phyloP scores from a whole-genome alignment of 2,797 vertebrate genomes.

The Enteromius thamalakanensis region DNA sequence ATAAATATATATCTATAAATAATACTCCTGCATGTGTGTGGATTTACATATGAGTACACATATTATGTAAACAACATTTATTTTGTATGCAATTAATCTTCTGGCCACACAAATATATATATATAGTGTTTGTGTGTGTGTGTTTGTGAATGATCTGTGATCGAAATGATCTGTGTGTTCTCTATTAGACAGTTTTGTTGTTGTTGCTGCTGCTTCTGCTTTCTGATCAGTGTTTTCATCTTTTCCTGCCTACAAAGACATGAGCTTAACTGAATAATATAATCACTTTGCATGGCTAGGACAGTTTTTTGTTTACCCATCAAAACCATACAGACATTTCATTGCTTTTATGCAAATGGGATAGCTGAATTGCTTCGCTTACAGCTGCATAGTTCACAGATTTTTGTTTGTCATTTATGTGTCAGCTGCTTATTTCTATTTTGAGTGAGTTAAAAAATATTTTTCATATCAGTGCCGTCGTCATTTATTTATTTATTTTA shows the following conservation, averaged over 20 bases:
- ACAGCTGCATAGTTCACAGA: not conserved
- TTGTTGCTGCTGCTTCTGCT: not conserved
- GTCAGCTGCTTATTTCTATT: not conserved
- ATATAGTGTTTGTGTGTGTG: too few relatives aligned
- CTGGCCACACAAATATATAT: not conserved
- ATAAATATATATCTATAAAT: too few relatives aligned
- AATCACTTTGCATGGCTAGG: constrained; percentile 3
- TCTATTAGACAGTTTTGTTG: not conserved
- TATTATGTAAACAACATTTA: too few relatives aligned
- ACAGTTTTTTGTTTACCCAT: constrained; percentile 17
- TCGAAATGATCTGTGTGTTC: not conserved
- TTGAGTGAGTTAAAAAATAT: not conserved
- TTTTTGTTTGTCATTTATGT: not conserved
- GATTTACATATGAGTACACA: too few relatives aligned
- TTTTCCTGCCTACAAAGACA: not conserved
- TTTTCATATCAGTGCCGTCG: not conserved
- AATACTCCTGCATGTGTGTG: too few relatives aligned
- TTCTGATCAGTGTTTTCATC: not conserved
- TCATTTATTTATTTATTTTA: not conserved
- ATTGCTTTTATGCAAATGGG: constrained; percentile 8
- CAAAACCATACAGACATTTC: not conserved
- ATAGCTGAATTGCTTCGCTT: not conserved
- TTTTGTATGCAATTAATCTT: too few relatives aligned
- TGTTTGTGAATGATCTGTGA: not conserved
- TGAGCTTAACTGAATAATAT: not conserved